Evolutionary conservation across 2,797 vertebrate species (phyloP), one percentile per base, ranked within the genome.

Genomic region (Acanthurus lineatus): DNA sequence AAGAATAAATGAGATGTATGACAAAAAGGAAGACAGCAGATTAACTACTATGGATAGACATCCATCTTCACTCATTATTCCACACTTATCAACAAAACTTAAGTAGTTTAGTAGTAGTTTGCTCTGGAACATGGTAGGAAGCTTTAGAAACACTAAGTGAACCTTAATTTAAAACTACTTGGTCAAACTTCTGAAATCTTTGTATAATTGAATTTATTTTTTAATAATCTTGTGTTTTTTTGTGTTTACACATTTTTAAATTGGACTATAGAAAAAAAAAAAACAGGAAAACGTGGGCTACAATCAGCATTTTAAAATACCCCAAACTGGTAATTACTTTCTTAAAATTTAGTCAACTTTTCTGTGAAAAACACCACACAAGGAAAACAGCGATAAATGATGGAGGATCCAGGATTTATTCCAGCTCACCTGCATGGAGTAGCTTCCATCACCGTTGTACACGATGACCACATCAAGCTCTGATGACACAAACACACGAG

Each of bases 401-500:
- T 4, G 11, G 44, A 45, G 44, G 44, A 45, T 45, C 4, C 44
- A 45, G 44, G 44, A 15, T 14, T 2, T 45, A 14, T 45, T 45
- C 44, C 47, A 42, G n/a, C 84, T 93, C 94, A 98, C 98, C 97
- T 97, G 94, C 96, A 99, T 97, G 12, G 81, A 94, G 82, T 97
- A 99, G 25, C 96, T 97, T n/a, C 96, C 96, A 59, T 97, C 97
- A 47, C 66, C 91, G 90, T 96, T 96, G 86, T 98, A 99, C 1
- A 81, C 90, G 45, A 98, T 85, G 76, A 93, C 88, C 72, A 99
- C 82, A 9, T 95, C 83, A 47, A 98, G 93, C 83, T 94, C 98
- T 99, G 87, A 9, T 53, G 11, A 89, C 35, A 79, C 48, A 81
- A 20, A 76, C 5, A 52, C 76, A 63, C 20, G 2, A 83, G 16